Percentiles rank a stretch among this genome's conserved stretches.
phyloP scores from a whole-genome alignment of 2,888 invertebrate genomes.

The Alloplasta piceator region DNA sequence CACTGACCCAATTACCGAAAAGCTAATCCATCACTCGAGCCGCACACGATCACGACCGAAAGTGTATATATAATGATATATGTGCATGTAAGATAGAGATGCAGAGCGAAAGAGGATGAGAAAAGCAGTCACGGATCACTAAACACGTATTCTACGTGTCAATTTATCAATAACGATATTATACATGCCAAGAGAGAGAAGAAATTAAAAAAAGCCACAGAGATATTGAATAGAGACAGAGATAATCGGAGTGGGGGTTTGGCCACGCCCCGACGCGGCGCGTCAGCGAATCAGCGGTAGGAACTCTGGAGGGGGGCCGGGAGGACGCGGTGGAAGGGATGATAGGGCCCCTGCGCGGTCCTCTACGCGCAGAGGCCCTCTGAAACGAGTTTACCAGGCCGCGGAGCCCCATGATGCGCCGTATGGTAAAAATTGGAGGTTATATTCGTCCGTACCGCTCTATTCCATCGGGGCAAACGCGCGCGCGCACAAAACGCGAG shows the following conservation, averaged over 20 bases:
- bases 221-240: not conserved
- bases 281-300: conserved; percentile 62
- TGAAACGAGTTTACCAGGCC: conserved; percentile 50
- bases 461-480: conserved; percentile 47
- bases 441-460: conserved; percentile 52
- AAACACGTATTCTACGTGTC: conserved; percentile 60
- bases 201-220: not conserved
- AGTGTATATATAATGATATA: conserved; percentile 10
- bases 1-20: conserved; percentile 16
- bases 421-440: conserved; percentile 18
- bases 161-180: conserved; percentile 67
- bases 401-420: conserved; percentile 41
- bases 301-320: conserved; percentile 28
- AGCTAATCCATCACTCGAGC: conserved; percentile 16
- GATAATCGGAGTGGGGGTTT: conserved; percentile 19
- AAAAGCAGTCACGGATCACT: conserved; percentile 53
- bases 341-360: conserved; percentile 30
- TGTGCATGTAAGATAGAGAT: conserved; percentile 42
- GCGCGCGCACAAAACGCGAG: not conserved
- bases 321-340: not conserved
- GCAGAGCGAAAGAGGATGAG: conserved; percentile 36
- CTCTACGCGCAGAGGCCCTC: conserved; percentile 24
- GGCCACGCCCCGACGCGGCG: conserved; percentile 59
- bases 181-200: conserved; percentile 36
- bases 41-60: not conserved